Evolutionary conservation across 1,140 invertebrate species (phyloP), one percentile per base, ranked within the genome.

Genomic region (Leptinotarsa texana): DNA sequence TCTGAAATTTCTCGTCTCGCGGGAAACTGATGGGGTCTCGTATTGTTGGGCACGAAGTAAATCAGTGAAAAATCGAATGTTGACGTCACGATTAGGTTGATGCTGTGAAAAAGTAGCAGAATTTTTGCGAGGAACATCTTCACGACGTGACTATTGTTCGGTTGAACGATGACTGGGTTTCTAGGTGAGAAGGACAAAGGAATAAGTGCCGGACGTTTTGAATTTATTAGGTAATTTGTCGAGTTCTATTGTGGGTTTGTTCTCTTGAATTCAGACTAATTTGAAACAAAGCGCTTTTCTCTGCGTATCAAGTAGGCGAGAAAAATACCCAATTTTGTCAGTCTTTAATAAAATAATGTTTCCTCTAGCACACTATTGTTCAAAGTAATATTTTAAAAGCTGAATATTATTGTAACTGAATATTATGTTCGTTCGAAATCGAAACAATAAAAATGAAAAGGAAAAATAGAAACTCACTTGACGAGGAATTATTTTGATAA

Each of bases 201-300:
- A 22, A 22, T 70, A 70, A 70, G 49, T 70, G 22, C 47, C 69
- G 69, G 69, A 70, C 8, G 69, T 70, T 70, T 57, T 70, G 47
- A 70, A 70, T 70, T 70, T 70, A 70, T 70, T 69, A 69, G 67
- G 15, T 69, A 69, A 69, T 69, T 69, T 48, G 67, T 69, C 67
- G 67, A 65, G 21, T n/a, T 69, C 67, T 33, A 69, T 69, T 69
- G 67, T 69, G 67, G 33, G 13, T 42, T 47, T 33, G 67, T 65
- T 15, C 21, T 21, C 13, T 22, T 65, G 63, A 65, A 65, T 69
- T 48, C 24, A 42, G 4, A 13, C 27, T 49, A 69, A 69, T 69
- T 69, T 48, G 33, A 11, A 42, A 42, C 33, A 11, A 42, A 42
- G 33, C 8, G 33, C 8, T 42, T 42, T 11, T 42, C 33, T 42